Conservation (phyloP, 2,888 invertebrate species). For the Leptinotarsa tumamoca region DNA sequence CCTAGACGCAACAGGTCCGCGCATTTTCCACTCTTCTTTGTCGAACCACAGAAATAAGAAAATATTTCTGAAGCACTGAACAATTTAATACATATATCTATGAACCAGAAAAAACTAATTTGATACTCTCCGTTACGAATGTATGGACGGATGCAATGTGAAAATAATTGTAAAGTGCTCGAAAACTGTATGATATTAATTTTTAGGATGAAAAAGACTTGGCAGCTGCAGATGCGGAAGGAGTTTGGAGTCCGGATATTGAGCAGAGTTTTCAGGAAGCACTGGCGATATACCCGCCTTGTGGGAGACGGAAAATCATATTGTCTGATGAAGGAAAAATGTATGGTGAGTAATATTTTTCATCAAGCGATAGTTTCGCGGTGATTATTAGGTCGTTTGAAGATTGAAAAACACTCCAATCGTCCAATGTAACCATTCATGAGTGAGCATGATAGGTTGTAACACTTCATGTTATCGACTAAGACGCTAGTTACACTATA, state of each 20-base stretch:
- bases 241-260: slow-evolving; percentile 99
- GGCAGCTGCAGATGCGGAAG: slow-evolving; percentile 98
- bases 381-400: not conserved
- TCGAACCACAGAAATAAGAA: too few species aligned
- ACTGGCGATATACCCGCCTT: slow-evolving; percentile 99
- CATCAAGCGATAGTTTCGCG: not conserved
- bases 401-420: not conserved
- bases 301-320: slow-evolving; percentile 99
- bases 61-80: too few species aligned
- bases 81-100: too few species aligned
- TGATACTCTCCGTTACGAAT: too few species aligned
- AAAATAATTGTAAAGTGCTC: too few species aligned
- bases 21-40: not conserved
- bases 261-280: slow-evolving; percentile 99
- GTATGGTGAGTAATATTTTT: slow-evolving; percentile 90
- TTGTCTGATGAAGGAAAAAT: slow-evolving; percentile 99
- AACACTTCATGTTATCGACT: too few species aligned
- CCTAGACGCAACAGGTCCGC: too few species aligned
- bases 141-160: too few species aligned
- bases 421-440: too few species aligned
- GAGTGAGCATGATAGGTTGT: too few species aligned
- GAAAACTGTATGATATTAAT: not conserved
- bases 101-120: too few species aligned
- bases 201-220: slow-evolving; percentile 86
- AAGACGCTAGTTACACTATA: too few species aligned